Percentiles rank a stretch among this genome's conserved stretches.
phyloP scores from a whole-genome alignment of 2,113 vertebrate species.

The Etia nguti region DNA sequence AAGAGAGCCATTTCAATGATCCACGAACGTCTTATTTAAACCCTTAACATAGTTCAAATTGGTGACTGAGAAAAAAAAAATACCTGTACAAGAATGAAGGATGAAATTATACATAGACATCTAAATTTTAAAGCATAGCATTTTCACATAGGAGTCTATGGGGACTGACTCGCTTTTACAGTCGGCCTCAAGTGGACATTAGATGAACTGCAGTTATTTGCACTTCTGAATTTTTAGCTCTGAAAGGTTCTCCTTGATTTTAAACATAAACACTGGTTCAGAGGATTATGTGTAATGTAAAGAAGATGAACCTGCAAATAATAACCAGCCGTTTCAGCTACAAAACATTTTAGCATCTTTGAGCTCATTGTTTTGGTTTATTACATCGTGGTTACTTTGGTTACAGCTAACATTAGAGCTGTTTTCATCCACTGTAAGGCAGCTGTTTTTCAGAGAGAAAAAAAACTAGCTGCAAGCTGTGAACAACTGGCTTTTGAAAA shows the following conservation, averaged over 20 bases:
- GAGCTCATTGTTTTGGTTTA: not conserved
- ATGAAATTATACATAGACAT: not conserved
- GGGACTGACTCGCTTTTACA: accelerated
- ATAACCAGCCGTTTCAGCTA: accelerated
- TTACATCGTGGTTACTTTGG: accelerated
- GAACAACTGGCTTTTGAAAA: not conserved
- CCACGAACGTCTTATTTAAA: not conserved
- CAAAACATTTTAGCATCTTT: not conserved
- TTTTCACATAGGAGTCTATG: not conserved
- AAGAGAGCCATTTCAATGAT: not conserved
- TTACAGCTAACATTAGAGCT: not conserved
- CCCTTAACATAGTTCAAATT: not conserved
- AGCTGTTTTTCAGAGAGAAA: not conserved
- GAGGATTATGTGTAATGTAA: not conserved
- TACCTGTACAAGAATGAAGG: no score
- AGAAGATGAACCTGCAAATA: not conserved
- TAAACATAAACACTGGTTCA: not conserved
- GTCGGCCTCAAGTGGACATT: not conserved
- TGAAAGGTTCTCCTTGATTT: not conserved
- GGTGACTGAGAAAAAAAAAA: not conserved
- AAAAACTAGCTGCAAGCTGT: not conserved
- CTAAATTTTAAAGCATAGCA: not conserved
- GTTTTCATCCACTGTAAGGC: not conserved
- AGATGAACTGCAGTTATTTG: not conserved
- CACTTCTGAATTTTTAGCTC: not conserved